Base-by-base conservation (phyloP, 2,888 invertebrate genomes). In the Synergus japonicus region DNA sequence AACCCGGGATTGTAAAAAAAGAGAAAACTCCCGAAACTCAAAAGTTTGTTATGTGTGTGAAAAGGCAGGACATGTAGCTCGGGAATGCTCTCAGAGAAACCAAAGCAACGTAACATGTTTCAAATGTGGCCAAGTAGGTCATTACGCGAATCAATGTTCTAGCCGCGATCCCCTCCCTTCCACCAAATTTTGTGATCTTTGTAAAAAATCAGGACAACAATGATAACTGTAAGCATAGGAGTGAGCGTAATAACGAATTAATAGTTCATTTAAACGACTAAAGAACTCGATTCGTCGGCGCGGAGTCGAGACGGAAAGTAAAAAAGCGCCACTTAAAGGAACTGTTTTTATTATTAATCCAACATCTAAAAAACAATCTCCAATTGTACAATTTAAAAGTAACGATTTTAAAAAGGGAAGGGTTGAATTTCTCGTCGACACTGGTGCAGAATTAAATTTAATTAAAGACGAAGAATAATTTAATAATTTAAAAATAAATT, bases 251-350 rank as follows among this genome's bases (percentile, higher is more conserved):
- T 4, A 65, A 22, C 41, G 4, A 58, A 46, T n/a, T 10, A 10
- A 46, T n/a, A 7, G 37, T 10, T n/a, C 63, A 73, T 67, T 18
- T 58, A 46, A 43, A 54, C 60, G 77, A 77, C 44, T 80, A n/a
- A 58, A 18, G 0, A 58, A n/a, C 18, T 58, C 58, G 7, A 58
- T 9, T 18, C n/a, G 58, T 9, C 18, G n/a, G 58, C 58, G 58
- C n/a, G 8, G 18, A 58, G 18, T 58, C n/a, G 18, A 58, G 7
- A 15, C 15, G 0, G n/a, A n/a, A 0, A 2, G 1, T 1, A 18
- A 58, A 8, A 2, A 18, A n/a, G 58, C 58, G n/a, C 58, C n/a
- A 5, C 9, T 58, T 7, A 58, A 18, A 58, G 1, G 9, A 1
- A n/a, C 58, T 0, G 58, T 58, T 8, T 58, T 18, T 7, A 18